Conservation (phyloP, 2,797 vertebrate species). For the Intellagama lesueurii region DNA sequence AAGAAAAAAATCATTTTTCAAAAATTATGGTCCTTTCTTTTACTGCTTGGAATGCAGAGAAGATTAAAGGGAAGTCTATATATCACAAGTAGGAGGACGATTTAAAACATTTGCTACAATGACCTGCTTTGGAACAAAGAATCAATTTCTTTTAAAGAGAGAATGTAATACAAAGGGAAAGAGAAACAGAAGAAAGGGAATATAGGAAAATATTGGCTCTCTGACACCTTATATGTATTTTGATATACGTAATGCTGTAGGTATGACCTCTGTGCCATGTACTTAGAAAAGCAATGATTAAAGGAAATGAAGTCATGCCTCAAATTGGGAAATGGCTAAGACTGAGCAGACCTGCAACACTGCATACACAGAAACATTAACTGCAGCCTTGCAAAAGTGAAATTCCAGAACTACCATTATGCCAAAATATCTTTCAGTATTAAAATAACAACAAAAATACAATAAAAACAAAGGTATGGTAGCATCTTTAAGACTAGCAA, state of each 20-base stretch:
- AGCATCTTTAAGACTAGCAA: too few species aligned
- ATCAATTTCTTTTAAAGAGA: slow-evolving; percentile 79
- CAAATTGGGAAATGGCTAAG: slow-evolving; percentile 19
- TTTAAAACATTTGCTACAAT: slow-evolving; percentile 80
- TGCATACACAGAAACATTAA: slow-evolving; percentile 18
- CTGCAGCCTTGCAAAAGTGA: slow-evolving; percentile 25
- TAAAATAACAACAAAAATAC: too few species aligned
- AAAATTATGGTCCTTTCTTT: slow-evolving; percentile 73
- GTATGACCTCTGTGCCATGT: background rate
- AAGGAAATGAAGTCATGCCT: background rate
- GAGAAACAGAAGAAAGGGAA: slow-evolving; percentile 47
- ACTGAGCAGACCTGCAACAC: background rate
- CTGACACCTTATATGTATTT: slow-evolving; percentile 40
- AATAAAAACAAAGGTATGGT: too few species aligned
- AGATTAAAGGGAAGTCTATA: slow-evolving; percentile 81
- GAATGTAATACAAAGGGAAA: slow-evolving; percentile 72
- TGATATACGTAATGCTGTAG: slow-evolving; percentile 38
- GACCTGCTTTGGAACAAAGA: slow-evolving; percentile 76
- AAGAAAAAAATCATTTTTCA: slow-evolving; percentile 77
- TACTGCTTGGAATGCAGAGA: slow-evolving; percentile 76
- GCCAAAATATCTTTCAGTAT: background rate
- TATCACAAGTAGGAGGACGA: slow-evolving; percentile 79
- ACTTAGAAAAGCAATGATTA: slow-evolving; percentile 29
- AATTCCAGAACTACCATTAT: background rate
- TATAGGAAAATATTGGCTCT: slow-evolving; percentile 36